Percentiles rank a stretch among this genome's conserved stretches.
Conservation (phyloP, 1,140 invertebrate species). For the Hesperophylax magnus region DNA sequence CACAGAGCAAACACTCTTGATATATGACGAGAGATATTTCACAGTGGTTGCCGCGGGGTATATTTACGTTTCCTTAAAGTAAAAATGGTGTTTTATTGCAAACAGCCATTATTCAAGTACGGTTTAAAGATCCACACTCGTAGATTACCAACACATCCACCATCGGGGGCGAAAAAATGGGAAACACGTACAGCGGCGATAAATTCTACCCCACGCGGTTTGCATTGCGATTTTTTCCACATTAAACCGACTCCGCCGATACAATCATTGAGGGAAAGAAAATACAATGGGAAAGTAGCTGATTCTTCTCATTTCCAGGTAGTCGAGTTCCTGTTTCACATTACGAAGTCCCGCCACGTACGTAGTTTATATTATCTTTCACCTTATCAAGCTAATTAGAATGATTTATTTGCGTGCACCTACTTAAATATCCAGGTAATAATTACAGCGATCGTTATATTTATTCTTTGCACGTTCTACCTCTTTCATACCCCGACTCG, state of each 20-base stretch:
- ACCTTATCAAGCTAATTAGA: too few relatives aligned
- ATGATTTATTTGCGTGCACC: too few relatives aligned
- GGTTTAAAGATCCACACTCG: conserved; percentile 30
- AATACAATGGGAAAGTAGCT: conserved; percentile 1
- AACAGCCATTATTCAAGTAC: conserved; percentile 38
- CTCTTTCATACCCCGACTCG: too few relatives aligned
- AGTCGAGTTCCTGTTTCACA: too few relatives aligned
- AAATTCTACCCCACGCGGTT: conserved; percentile 49
- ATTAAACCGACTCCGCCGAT: conserved; percentile 42
- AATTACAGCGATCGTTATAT: too few relatives aligned
- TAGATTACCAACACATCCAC: conserved; percentile 35
- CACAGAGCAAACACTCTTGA: conserved; percentile 23
- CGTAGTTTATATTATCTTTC: too few relatives aligned
- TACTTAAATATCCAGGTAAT: too few relatives aligned
- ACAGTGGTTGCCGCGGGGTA: conserved; percentile 6
- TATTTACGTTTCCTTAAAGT: conserved; percentile 36
- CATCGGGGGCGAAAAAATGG: conserved; percentile 45
- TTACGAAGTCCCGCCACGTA: too few relatives aligned
- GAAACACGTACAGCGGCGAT: conserved; percentile 46
- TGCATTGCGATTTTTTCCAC: conserved; percentile 52
- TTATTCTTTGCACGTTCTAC: too few relatives aligned
- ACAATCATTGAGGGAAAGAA: background rate
- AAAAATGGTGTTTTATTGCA: conserved; percentile 38
- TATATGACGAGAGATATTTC: conserved; percentile 29
- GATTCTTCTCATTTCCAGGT: conserved; percentile 4